Percentiles rank a stretch among this genome's conserved stretches.
These are phyloP conservation scores for Glomeris maerens DNA, from an alignment of 1,140 invertebrate genomes.

Conservation along the genomic window DNA sequence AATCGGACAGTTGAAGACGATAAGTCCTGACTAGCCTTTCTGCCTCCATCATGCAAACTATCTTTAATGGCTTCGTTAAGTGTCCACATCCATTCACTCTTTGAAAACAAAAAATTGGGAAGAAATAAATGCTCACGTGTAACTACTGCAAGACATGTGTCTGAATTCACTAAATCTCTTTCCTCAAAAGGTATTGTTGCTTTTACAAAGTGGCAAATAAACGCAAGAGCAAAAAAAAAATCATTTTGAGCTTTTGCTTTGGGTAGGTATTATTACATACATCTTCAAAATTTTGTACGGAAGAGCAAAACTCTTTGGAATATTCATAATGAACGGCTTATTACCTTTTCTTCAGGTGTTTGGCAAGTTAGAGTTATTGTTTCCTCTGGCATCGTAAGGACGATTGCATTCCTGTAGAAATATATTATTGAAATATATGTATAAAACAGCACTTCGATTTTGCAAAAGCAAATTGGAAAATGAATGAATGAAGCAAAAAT, in stretches of 20 bases:
- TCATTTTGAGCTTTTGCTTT: background rate
- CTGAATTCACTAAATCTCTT: no score
- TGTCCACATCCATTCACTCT: slow-evolving; percentile 53
- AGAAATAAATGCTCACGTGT: no score
- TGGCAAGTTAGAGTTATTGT: slow-evolving; percentile 48
- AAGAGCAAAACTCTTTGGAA: background rate
- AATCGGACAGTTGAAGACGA: slow-evolving; percentile 29
- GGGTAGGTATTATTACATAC: no score
- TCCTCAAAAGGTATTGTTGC: no score
- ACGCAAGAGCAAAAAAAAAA: slow-evolving; percentile 1
- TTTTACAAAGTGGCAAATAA: no score
- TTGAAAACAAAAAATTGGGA: no score
- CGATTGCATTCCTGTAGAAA: slow-evolving; percentile 44
- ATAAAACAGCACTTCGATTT: slow-evolving; percentile 7
- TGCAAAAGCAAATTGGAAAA: slow-evolving; percentile 10
- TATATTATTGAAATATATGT: slow-evolving; percentile 23
- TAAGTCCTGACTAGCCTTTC: no score
- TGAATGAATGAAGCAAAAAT: slow-evolving; percentile 5
- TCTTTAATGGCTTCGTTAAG: slow-evolving; percentile 31
- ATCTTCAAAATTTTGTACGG: no score
- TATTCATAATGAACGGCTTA: background rate
- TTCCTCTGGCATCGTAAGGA: slow-evolving; percentile 61
- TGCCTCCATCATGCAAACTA: no score
- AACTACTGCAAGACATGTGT: no score
- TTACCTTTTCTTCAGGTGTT: slow-evolving; percentile 46